Evolutionary conservation across 2,888 invertebrate genomes (phyloP).

Genomic region (Euplagia quadripunctaria): DNA sequence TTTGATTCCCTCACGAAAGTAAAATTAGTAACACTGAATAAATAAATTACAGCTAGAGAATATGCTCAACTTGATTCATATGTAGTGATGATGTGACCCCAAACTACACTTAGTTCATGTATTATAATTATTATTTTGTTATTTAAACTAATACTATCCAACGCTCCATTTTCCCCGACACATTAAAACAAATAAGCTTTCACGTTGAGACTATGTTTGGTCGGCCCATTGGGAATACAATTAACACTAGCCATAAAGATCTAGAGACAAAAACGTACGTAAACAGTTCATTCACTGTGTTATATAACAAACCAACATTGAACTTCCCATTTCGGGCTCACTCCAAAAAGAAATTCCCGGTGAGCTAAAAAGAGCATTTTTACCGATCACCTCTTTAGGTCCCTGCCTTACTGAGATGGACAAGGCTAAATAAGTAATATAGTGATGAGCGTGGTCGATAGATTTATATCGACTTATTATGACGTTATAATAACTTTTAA

Average conservation of each 20-base stretch:
- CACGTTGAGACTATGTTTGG: conserved; percentile 20
- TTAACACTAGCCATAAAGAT: conserved; percentile 46
- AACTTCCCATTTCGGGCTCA: conserved; percentile 64
- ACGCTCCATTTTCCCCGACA: conserved; percentile 5
- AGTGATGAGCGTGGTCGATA: conserved; percentile 36
- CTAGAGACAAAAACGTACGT: conserved; percentile 50
- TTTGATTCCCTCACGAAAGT: no score
- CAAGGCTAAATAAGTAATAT: conserved; percentile 69
- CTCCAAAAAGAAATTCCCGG: conserved; percentile 74
- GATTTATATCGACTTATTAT: conserved; percentile 9
- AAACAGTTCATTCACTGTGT: conserved; percentile 65
- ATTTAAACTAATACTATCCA: background rate
- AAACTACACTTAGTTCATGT: no score
- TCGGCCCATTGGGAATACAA: conserved; percentile 24
- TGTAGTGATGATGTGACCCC: no score
- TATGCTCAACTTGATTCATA: no score
- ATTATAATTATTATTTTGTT: no score
- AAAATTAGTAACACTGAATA: no score
- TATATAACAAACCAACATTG: conserved; percentile 61
- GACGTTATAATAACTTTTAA: background rate
- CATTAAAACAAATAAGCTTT: conserved; percentile 43
- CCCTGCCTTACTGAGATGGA: conserved; percentile 68
- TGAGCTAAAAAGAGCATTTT: conserved; percentile 74
- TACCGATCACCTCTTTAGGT: conserved; percentile 70
- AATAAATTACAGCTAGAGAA: no score